phyloP scores from a whole-genome alignment of 64 coral and sea anemone species.

The Stichodactyla helianthus region DNA sequence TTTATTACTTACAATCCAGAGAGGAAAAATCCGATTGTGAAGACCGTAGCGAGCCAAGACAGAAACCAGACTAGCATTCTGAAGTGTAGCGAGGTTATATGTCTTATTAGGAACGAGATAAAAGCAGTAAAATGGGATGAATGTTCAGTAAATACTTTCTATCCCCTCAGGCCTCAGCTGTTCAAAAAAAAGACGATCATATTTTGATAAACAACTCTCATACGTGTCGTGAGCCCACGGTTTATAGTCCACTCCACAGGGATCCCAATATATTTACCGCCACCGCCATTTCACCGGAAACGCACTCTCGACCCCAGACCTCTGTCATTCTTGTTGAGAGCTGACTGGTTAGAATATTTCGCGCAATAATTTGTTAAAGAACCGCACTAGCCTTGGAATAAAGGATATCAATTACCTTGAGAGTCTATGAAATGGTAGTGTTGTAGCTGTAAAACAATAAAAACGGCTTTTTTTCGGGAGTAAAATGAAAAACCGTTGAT shows the following conservation, averaged over 20 bases:
- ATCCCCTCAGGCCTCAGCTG: not conserved
- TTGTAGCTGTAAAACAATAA: too few relatives aligned
- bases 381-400: too few relatives aligned
- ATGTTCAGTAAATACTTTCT: not conserved
- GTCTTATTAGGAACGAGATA: not conserved
- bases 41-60: conserved; percentile 14
- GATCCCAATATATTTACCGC: not conserved
- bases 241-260: not conserved
- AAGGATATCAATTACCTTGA: too few relatives aligned
- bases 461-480: too few relatives aligned
- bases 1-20: conserved; percentile 21
- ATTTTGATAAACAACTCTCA: not conserved
- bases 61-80: not conserved
- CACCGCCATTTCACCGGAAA: too few relatives aligned
- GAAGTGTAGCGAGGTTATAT: not conserved
- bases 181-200: not conserved
- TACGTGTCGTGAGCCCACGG: conserved; percentile 1
- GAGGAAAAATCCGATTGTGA: conserved; percentile 21
- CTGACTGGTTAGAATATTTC: too few relatives aligned
- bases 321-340: too few relatives aligned
- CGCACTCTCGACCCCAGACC: too few relatives aligned
- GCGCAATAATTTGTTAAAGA: too few relatives aligned
- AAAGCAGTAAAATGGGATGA: not conserved
- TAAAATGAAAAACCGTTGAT: too few relatives aligned
- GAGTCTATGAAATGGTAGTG: too few relatives aligned